A percentile compares a stretch with the other conserved stretches of the same genome.
phyloP scores from a whole-genome alignment of 1,140 invertebrate species.

The Octopus sinensis region DNA sequence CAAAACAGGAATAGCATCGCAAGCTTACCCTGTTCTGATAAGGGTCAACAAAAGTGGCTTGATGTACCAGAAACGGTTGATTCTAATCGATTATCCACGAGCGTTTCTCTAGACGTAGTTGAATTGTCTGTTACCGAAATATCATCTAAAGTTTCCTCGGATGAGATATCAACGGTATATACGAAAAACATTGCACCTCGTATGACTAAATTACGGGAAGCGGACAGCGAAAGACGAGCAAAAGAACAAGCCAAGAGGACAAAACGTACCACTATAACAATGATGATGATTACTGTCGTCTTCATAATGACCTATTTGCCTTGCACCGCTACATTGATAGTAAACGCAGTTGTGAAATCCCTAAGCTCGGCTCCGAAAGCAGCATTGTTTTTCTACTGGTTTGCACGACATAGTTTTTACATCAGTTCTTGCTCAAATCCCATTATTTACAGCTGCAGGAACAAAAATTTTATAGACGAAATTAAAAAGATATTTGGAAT shows the following conservation, averaged over 20 bases:
- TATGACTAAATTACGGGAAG: not conserved
- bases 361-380: not conserved
- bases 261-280: not conserved
- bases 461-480: not conserved
- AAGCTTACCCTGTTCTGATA: not conserved
- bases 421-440: not conserved
- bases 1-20: not conserved
- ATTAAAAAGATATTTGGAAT: not conserved
- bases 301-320: not conserved
- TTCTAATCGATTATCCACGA: not conserved
- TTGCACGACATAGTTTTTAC: not conserved
- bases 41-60: not conserved
- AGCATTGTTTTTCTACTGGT: not conserved
- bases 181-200: not conserved
- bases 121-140: not conserved
- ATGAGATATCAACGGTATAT: not conserved
- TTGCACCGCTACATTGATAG: not conserved
- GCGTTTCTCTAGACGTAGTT: not conserved
- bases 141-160: not conserved
- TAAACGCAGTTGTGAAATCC: not conserved
- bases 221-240: not conserved
- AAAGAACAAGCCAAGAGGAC: not conserved
- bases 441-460: not conserved
- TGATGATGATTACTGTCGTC: not conserved
- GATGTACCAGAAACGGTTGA: not conserved